Evolutionary conservation across 2,888 invertebrate species (phyloP), one percentile per base, ranked within the genome.

Genomic region (Heliconius cydno): DNA sequence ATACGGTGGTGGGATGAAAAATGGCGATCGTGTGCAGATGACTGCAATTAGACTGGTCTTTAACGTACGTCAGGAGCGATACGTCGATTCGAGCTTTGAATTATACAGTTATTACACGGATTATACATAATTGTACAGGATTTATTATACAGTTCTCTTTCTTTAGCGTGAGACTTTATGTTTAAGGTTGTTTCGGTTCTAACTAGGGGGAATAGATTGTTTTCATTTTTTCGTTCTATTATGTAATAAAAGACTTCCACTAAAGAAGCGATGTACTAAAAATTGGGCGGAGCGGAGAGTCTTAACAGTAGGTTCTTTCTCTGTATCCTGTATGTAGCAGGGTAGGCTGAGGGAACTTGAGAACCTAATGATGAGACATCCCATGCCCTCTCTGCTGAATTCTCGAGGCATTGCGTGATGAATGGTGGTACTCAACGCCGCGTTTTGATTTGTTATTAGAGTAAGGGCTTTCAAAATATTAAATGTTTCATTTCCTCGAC

Each of bases 21-120:
- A 73, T 28, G 65, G 38, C 63, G 41, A 65, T 75, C 75, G 65
- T 28, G 63, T 41, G 65, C 65, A 46, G 46, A 66, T 65, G 75
- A 22, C 60, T 75, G 75, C 28, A 75, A 75, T 75, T 66, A 75
- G 65, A 41, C 75, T 66, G 65, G 75, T 75, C 75, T 75, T 75
- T 65, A 75, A 63, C 28, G 65, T 65, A 30, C 28, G 65, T 65
- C 75, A 65, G 41, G 30, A 75, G 75, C 73, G n/a, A 60, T 60
- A 60, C 60, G 60, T 73, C 73, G n/a, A n/a, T n/a, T 60, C 25
- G 34, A n/a, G n/a, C 60, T 73, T 60, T 34, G 73, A 60, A 60
- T 73, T 73, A 73, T 9, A 73, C 4, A 73, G n/a, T 4, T 57
- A 30, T 73, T 73, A 73, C 34, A 73, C 41, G 70, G 41, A 70